Percentiles rank a stretch among this genome's conserved stretches.
These are phyloP conservation scores for Dryadula phaetusa DNA, from an alignment of 2,888 invertebrate genomes.

Conservation along the genomic window DNA sequence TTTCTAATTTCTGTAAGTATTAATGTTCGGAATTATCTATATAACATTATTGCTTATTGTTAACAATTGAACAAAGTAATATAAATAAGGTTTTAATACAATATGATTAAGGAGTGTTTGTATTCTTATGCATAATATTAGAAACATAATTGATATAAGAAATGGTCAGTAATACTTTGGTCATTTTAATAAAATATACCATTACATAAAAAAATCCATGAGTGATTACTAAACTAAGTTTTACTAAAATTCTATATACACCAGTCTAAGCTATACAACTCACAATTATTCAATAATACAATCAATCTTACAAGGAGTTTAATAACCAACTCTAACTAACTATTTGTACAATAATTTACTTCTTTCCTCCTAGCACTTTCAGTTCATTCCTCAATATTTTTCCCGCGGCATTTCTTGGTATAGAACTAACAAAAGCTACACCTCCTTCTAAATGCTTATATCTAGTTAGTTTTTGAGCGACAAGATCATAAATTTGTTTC, in stretches of 20 bases:
- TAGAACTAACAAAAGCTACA: slow-evolving; percentile 86
- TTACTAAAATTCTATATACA: neutral
- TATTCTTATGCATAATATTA: neutral
- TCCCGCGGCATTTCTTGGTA: slow-evolving; percentile 90
- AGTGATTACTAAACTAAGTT: neutral
- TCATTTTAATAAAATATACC: neutral
- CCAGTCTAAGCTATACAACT: slow-evolving; percentile 17
- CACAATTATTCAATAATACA: slow-evolving; percentile 8
- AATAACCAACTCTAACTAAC: too few species aligned
- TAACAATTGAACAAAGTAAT: neutral
- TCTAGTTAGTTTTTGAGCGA: slow-evolving; percentile 87
- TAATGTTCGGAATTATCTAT: neutral
- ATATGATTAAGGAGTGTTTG: neutral
- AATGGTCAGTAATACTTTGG: neutral
- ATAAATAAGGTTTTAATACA: neutral
- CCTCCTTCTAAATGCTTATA: slow-evolving; percentile 90
- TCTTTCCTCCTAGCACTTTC: slow-evolving; percentile 72
- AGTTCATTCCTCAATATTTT: slow-evolving; percentile 90
- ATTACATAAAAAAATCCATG: neutral
- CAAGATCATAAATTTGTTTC: slow-evolving; percentile 82
- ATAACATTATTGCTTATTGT: neutral
- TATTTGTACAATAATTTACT: slow-evolving; percentile 4
- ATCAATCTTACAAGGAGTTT: neutral
- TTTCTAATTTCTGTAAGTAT: neutral
- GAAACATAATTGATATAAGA: neutral